Base-by-base conservation (phyloP, 2,113 vertebrate genomes). In the Pseudolaguvia tuberculata region DNA sequence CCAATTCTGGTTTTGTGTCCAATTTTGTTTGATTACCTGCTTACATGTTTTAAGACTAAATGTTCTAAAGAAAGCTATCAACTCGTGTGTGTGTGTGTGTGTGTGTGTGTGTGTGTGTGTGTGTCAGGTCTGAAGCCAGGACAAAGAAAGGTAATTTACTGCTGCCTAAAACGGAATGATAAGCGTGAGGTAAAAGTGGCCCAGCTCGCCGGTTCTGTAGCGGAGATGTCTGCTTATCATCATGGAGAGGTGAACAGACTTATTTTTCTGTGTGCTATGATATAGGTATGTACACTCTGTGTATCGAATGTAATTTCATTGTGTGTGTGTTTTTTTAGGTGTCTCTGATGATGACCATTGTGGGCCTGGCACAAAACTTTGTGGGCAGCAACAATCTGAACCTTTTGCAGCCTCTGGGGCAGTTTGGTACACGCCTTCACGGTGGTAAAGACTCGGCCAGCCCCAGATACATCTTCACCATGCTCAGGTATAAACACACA, bases 391-490 rank as follows among this genome's bases (percentile, higher is more conserved):
- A 99, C 89, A 99, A 99, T 85, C 56, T 99, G 85, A 98, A 96
- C 86, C 83, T 99, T 78, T 84, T 99, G 39, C 95, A 96, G 83
- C 97, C 97, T 53, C 88, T 92, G 29, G 97, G 97, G 76, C 97
- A 99, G 89, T 99, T 99, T 87, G 97, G 97, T 80, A 99, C 97
- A 1, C 90, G 96, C 73, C 84, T 99, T 52, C 94, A 98, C 0
- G 96, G 97, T 31, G 97, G 97, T 70, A 99, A 99, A 63, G 97
- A 99, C 86, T 96, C 95, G 57, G 97, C 96, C 84, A 99, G 97
- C 81, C 95, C 97, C 90, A 93, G 96, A 93, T 99, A 99, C 87
- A 99, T 99, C 89, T 99, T 99, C 82, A 99, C 96, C 69, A 98
- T 98, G 96, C 96, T 99, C 77, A 99, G 97, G 97, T 98, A 67